These are phyloP conservation scores for Drosophila aldrichi DNA, from an alignment of 2,888 invertebrate species.

Conservation along the genomic window DNA sequence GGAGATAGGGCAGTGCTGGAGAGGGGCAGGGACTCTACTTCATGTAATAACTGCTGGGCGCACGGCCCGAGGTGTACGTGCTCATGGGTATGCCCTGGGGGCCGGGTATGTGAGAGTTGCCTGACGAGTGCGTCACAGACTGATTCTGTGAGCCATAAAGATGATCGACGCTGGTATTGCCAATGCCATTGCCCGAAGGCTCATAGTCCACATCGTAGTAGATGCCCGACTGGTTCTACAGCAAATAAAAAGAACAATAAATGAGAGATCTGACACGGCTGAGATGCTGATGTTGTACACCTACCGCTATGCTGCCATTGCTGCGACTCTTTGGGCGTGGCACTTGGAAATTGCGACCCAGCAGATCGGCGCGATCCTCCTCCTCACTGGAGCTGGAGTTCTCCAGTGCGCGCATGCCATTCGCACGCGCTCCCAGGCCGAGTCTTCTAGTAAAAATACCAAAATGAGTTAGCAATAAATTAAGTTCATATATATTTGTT, in stretches of 20 bases:
- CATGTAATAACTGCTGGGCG: slow-evolving; percentile 87
- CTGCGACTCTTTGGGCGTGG: slow-evolving; percentile 94
- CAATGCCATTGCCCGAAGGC: slow-evolving; percentile 86
- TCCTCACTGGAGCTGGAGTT: slow-evolving; percentile 88
- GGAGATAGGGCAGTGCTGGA: background rate
- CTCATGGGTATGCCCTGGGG: slow-evolving; percentile 91
- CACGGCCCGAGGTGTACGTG: slow-evolving; percentile 92
- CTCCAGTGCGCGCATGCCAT: slow-evolving; percentile 86
- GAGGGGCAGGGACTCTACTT: slow-evolving; percentile 65
- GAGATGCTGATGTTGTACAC: slow-evolving; percentile 9
- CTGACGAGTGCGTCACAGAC: slow-evolving; percentile 86
- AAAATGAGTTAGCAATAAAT: background rate
- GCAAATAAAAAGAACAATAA: background rate
- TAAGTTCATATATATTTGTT: no score
- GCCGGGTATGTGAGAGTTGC: slow-evolving; percentile 86
- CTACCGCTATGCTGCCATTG: slow-evolving; percentile 86
- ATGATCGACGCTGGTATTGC: slow-evolving; percentile 84
- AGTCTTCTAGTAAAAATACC: slow-evolving; percentile 72
- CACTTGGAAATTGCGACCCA: slow-evolving; percentile 90
- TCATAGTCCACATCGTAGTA: slow-evolving; percentile 96
- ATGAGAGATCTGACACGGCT: background rate
- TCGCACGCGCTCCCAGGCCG: slow-evolving; percentile 85
- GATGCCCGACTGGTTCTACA: slow-evolving; percentile 94
- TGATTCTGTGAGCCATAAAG: slow-evolving; percentile 85
- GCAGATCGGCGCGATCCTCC: slow-evolving; percentile 91